A percentile compares a stretch with the other conserved stretches of the same genome.
Evolutionary conservation across 2,113 vertebrate genomes (phyloP).

Genomic region (Urocolius indicus): DNA sequence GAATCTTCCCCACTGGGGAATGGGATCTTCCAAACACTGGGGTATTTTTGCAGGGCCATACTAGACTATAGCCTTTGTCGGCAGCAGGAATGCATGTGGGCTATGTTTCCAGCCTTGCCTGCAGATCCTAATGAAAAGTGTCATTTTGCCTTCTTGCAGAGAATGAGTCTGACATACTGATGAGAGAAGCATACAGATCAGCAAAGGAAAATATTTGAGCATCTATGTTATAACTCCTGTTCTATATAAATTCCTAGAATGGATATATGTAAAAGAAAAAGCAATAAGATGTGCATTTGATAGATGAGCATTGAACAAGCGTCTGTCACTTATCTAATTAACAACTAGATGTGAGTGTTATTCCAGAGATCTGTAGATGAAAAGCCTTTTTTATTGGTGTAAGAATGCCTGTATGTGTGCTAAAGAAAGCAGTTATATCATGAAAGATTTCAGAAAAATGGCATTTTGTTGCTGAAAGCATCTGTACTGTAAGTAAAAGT

Average conservation of each 20-base stretch:
- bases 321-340: constrained; percentile 54
- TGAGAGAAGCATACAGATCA: background rate
- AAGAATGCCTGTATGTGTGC: constrained; percentile 8
- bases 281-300: background rate
- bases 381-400: constrained; percentile 13
- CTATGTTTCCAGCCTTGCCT: background rate
- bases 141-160: background rate
- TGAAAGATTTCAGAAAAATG: constrained; percentile 27
- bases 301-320: background rate
- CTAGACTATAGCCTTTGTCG: background rate
- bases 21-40: background rate
- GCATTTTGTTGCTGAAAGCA: constrained; percentile 36
- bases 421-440: constrained; percentile 28
- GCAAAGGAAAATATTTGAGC: background rate
- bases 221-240: background rate
- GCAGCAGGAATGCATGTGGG: background rate
- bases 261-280: background rate
- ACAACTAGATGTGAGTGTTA: constrained; percentile 35
- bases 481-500: constrained; percentile 16
- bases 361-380: constrained; percentile 36
- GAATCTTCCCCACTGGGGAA: no score
- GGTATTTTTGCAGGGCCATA: background rate
- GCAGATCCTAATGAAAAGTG: background rate
- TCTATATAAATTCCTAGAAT: background rate
- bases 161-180: background rate